Evolutionary conservation across 2,113 vertebrate species (phyloP).

Genomic region (Nettapus auritus): DNA sequence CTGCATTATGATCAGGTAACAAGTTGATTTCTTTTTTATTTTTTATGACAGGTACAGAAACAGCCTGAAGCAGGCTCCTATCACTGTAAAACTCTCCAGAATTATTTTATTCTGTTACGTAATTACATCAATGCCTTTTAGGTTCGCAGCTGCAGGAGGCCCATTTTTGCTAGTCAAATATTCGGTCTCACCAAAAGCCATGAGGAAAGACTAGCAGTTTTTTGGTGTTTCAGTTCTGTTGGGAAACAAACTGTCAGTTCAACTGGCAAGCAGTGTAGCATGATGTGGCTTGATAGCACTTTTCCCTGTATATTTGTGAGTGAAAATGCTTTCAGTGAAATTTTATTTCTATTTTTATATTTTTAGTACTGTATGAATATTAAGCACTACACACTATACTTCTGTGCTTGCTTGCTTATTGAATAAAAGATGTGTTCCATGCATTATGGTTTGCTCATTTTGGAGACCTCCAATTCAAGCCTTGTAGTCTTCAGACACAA

Average conservation of each 20-base stretch:
- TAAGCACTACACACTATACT: conserved; percentile 57
- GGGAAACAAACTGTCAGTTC: conserved; percentile 15
- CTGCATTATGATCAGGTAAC: background rate
- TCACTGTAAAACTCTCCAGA: background rate
- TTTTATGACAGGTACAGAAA: background rate
- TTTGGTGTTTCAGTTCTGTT: background rate
- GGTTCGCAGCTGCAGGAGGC: background rate
- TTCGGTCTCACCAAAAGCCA: background rate
- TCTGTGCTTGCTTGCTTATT: conserved; percentile 76
- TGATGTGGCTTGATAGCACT: conserved; percentile 70
- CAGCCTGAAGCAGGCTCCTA: background rate
- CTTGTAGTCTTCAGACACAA: background rate
- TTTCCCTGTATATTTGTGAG: conserved; percentile 68
- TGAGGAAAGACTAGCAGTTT: conserved; percentile 23
- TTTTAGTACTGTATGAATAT: conserved; percentile 74
- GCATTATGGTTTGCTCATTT: conserved; percentile 29
- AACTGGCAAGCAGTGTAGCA: conserved; percentile 39
- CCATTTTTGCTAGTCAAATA: background rate
- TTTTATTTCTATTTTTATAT: conserved; percentile 82
- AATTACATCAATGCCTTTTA: background rate
- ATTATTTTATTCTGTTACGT: background rate
- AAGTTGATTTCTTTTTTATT: background rate
- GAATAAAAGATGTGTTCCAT: conserved; percentile 77
- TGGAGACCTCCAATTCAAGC: background rate
- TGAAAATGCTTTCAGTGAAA: conserved; percentile 76